These are phyloP conservation scores for Hippoglossus hippoglossus DNA, from an alignment of 2,797 vertebrate species.

Conservation along the genomic window DNA sequence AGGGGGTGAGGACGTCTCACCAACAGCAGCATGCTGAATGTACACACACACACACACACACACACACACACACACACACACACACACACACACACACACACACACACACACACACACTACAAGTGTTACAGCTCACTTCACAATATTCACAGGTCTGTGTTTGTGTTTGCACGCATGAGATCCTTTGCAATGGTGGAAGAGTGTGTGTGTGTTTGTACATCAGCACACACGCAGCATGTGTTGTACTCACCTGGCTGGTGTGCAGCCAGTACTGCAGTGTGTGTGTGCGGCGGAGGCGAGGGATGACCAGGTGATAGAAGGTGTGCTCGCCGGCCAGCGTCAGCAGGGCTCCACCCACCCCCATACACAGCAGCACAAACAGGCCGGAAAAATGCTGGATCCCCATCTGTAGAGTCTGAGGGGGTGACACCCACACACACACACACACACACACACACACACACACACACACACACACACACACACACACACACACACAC, in stretches of 20 bases:
- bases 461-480: not conserved
- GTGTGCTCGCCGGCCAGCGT: conserved; percentile 90
- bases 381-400: conserved; percentile 95
- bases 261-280: conserved; percentile 94
- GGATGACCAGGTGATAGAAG: conserved; percentile 91
- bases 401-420: conserved; percentile 94
- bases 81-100: not conserved
- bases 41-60: no score
- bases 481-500: not conserved
- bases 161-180: not conserved
- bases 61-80: not conserved
- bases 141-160: not conserved
- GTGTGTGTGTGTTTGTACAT: not conserved
- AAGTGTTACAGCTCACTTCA: no score
- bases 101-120: no score
- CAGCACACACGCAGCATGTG: not conserved
- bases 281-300: conserved; percentile 86
- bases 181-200: no score
- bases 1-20: conserved; percentile 10
- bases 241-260: conserved; percentile 90
- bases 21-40: conserved; percentile 7
- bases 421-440: not conserved
- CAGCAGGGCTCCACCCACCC: conserved; percentile 91
- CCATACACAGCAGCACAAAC: conserved; percentile 93
- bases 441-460: not conserved